phyloP scores from a whole-genome alignment of 2,113 vertebrate species.

The Pogona vitticeps region DNA sequence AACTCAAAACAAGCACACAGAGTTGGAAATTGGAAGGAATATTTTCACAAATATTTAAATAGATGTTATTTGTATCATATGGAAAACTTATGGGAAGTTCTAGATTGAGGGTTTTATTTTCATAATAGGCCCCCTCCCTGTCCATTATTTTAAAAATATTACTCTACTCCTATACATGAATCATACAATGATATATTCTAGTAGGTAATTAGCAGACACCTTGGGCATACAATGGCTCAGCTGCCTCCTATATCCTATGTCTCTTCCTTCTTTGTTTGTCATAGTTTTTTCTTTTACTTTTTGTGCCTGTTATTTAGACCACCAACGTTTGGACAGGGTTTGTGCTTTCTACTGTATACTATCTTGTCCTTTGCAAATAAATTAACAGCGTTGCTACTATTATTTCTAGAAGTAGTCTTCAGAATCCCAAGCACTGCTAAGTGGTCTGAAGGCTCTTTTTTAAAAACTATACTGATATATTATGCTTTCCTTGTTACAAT shows the following conservation, averaged over 20 bases:
- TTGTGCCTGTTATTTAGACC: background rate
- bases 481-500: constrained; percentile 42
- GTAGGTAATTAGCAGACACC: too few relatives aligned
- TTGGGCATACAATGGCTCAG: too few relatives aligned
- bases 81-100: background rate
- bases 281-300: background rate
- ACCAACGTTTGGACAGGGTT: background rate
- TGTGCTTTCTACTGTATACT: constrained; percentile 8
- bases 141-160: too few relatives aligned
- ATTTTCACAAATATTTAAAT: background rate
- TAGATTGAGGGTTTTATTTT: too few relatives aligned
- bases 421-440: constrained; percentile 33
- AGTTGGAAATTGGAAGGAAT: constrained; percentile 3
- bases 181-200: too few relatives aligned
- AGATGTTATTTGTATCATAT: background rate
- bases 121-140: too few relatives aligned
- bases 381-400: constrained; percentile 11
- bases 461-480: constrained; percentile 19
- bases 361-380: background rate
- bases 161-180: too few relatives aligned
- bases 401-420: background rate
- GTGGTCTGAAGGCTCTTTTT: constrained; percentile 35
- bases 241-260: too few relatives aligned
- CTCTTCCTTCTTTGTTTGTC: too few relatives aligned
- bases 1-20: background rate